phyloP scores from a whole-genome alignment of 2,113 vertebrate genomes.

The Oncorhynchus gorbuscha region DNA sequence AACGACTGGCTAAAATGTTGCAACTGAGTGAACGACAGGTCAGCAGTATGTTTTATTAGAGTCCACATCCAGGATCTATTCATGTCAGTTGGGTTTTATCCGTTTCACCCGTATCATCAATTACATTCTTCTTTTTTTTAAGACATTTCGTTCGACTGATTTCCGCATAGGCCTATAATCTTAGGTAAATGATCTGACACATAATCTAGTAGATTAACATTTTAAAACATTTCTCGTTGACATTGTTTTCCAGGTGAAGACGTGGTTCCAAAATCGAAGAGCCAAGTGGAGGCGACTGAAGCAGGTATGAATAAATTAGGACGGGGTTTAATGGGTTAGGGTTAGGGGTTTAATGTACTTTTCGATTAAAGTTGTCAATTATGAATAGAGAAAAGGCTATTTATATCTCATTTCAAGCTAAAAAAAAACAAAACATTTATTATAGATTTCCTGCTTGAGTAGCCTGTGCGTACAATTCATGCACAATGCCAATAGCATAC shows the following conservation, averaged over 20 bases:
- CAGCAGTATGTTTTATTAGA: background rate
- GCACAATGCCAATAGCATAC: too few relatives aligned
- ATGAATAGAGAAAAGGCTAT: too few relatives aligned
- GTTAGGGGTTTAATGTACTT: background rate
- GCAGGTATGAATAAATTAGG: constrained; percentile 76
- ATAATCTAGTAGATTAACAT: background rate
- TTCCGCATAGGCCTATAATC: too few relatives aligned
- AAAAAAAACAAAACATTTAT: too few relatives aligned
- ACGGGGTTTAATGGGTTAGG: too few relatives aligned
- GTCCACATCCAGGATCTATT: too few relatives aligned
- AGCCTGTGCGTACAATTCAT: background rate
- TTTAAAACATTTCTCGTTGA: background rate
- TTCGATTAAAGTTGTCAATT: background rate
- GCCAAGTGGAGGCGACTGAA: constrained; percentile 97
- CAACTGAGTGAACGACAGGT: constrained; percentile 99
- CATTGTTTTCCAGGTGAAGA: constrained; percentile 86
- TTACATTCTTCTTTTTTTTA: background rate
- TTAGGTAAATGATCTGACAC: too few relatives aligned
- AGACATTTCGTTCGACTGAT: too few relatives aligned
- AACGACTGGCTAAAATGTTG: constrained; percentile 93
- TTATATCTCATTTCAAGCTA: too few relatives aligned
- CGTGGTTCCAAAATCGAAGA: constrained; percentile 97
- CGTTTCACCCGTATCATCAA: too few relatives aligned
- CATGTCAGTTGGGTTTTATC: too few relatives aligned
- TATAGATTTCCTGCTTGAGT: too few relatives aligned